Evolutionary conservation across 35 echinoderm and acorn worm genomes (phyloP).

Genomic region (Lytechinus variegatus): DNA sequence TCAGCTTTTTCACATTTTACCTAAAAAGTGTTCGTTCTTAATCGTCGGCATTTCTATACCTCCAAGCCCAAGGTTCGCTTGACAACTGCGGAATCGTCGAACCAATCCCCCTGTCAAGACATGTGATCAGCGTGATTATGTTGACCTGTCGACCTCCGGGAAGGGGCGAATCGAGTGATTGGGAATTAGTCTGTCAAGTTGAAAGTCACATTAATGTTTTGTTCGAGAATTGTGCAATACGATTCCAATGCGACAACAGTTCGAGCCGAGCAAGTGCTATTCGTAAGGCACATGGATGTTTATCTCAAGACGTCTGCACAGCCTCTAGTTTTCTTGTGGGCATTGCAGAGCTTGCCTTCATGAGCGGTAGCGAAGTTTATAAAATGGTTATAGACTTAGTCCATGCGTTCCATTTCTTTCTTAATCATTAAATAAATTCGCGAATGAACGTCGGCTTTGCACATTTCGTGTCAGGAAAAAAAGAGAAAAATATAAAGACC

Average conservation of each 20-base stretch:
- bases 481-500: no score
- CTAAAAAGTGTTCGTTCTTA: no score
- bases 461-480: no score
- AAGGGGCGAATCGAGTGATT: background rate
- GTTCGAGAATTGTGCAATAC: background rate
- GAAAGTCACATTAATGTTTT: background rate
- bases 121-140: background rate
- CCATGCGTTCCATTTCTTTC: background rate
- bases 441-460: no score
- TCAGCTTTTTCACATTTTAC: no score
- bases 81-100: background rate
- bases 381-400: background rate
- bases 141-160: background rate
- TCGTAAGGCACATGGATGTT: background rate
- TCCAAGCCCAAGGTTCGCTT: background rate
- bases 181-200: background rate
- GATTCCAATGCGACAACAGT: background rate
- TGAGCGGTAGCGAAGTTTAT: background rate
- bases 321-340: background rate
- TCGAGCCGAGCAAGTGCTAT: background rate
- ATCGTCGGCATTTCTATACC: no score
- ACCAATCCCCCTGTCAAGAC: background rate
- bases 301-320: background rate
- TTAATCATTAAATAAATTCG: no score
- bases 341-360: background rate